A percentile compares a stretch with the other conserved stretches of the same genome.
Evolutionary conservation across 2,797 vertebrate species (phyloP).

Genomic region (Pipistrellus nathusii): DNA sequence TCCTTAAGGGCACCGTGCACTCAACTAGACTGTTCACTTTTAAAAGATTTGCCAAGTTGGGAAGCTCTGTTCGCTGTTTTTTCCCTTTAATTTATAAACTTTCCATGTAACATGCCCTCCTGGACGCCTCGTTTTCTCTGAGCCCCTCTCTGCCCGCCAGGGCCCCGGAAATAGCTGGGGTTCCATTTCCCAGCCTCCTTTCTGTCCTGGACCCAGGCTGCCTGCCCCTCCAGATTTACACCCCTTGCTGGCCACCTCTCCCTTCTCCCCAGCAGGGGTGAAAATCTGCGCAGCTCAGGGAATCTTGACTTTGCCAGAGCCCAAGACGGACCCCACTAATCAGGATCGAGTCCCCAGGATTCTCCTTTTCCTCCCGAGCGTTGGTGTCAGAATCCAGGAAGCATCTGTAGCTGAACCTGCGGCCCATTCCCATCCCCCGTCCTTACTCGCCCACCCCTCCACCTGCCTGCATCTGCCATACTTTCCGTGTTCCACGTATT

Average conservation of each 20-base stretch:
- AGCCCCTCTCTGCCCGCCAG: not conserved
- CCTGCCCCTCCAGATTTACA: rapidly evolving
- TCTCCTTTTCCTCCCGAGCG: not conserved
- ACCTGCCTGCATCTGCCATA: rapidly evolving
- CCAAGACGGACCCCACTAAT: not conserved
- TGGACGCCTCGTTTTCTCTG: constrained; percentile 78
- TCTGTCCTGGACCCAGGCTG: rapidly evolving
- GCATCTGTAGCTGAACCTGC: not conserved
- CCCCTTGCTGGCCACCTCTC: rapidly evolving
- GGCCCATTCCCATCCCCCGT: not conserved
- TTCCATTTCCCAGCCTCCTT: not conserved
- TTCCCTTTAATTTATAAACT: constrained; percentile 90
- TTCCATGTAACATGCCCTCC: constrained; percentile 80
- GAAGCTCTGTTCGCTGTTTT: constrained; percentile 86
- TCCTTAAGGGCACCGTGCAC: constrained; percentile 87
- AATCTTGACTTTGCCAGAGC: not conserved
- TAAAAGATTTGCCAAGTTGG: constrained; percentile 87
- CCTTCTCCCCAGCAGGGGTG: not conserved
- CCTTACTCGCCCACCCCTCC: not conserved
- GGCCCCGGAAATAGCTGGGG: not conserved
- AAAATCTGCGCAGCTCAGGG: not conserved
- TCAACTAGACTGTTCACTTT: constrained; percentile 86
- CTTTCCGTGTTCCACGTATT: not conserved
- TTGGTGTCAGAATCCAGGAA: too few relatives aligned
- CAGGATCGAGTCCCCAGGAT: not conserved